phyloP scores from a whole-genome alignment of 2,113 vertebrate species.

The Hippocampus comes region DNA sequence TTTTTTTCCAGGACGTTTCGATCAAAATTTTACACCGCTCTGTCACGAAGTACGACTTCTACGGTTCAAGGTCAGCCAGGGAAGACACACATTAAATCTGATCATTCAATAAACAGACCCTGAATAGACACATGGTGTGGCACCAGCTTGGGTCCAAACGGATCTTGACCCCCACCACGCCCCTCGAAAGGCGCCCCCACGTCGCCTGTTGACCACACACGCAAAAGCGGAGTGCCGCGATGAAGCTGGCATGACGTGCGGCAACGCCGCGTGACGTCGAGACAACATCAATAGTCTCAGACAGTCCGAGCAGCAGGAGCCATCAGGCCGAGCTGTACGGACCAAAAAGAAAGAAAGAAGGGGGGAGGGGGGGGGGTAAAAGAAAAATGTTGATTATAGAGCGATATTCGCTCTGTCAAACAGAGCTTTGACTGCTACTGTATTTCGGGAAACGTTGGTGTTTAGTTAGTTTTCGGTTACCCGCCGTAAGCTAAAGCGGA shows the following conservation, averaged over 20 bases:
- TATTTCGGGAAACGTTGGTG: slow-evolving; percentile 27
- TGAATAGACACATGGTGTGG: background rate
- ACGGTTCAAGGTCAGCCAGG: background rate
- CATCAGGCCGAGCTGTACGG: slow-evolving; percentile 39
- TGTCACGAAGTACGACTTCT: background rate
- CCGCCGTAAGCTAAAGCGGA: slow-evolving; percentile 3
- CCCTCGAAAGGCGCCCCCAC: slow-evolving; percentile 9
- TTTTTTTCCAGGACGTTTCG: background rate
- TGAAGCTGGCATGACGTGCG: slow-evolving; percentile 42
- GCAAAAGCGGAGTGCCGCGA: slow-evolving; percentile 19
- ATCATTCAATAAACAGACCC: slow-evolving; percentile 1
- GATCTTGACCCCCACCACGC: background rate
- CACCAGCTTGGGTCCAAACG: slow-evolving; percentile 11
- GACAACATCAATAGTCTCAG: slow-evolving; percentile 50
- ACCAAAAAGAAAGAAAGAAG: background rate
- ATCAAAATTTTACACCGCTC: background rate
- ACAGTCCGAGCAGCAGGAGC: slow-evolving; percentile 49
- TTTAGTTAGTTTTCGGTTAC: slow-evolving; percentile 54
- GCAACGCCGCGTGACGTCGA: slow-evolving; percentile 55
- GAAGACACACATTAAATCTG: background rate
- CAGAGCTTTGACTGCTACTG: slow-evolving; percentile 47
- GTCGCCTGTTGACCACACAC: slow-evolving; percentile 64
- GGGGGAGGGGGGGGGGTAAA: background rate
- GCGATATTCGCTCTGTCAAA: slow-evolving; percentile 45
- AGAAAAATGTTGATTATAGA: slow-evolving; percentile 29